Base-by-base conservation (phyloP, 2,113 vertebrate species). In the Phainopepla nitens region DNA sequence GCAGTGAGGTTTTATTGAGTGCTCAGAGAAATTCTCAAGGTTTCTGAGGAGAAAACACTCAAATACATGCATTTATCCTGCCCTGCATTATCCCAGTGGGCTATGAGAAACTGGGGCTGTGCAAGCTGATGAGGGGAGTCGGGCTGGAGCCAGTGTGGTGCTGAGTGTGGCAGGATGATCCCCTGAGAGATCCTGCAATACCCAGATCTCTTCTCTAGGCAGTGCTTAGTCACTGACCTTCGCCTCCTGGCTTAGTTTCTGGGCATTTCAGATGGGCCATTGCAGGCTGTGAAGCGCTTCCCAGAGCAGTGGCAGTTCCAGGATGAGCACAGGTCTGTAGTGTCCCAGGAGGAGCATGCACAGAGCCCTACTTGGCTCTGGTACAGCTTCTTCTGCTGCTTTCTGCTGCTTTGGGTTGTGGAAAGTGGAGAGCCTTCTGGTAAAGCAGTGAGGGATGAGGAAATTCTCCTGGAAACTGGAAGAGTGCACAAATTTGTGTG, bases 91-190 rank as follows among this genome's bases (percentile, higher is more conserved):
- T 64, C 39, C 22, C 29, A 10, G 36, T 49, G 79, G 24, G n/a
- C 31, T 1, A 0, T 14, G 60, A 50, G 41, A 22, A 54, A 3
- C 15, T 16, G 75, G 31, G 24, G 13, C 82, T 82, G 28, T 2
- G 3, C 61, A n/a, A 73, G 54, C 69, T 44, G 41, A 9, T 21
- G 9, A 31, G 28, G 41, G 31, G 24, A 51, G 44, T 16, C 0
- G 0, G 68, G 35, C 77, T 72, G 68, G 33, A 44, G 91, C 12
- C 0, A 8, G 8, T 33, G 45, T 58, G 1, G 0, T 13, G 42
- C 56, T 3, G 4, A 21, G 29, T 77, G 70, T 35, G 50, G 22
- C 50, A 36, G 75, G 65, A 39, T 29, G 45, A 41, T 60, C 23
- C 50, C 0, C 0, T 17, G 45, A 42, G 15, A 54, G 64, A 39